phyloP scores from a whole-genome alignment of 2,113 vertebrate genomes.

The Callopanchax toddi region DNA sequence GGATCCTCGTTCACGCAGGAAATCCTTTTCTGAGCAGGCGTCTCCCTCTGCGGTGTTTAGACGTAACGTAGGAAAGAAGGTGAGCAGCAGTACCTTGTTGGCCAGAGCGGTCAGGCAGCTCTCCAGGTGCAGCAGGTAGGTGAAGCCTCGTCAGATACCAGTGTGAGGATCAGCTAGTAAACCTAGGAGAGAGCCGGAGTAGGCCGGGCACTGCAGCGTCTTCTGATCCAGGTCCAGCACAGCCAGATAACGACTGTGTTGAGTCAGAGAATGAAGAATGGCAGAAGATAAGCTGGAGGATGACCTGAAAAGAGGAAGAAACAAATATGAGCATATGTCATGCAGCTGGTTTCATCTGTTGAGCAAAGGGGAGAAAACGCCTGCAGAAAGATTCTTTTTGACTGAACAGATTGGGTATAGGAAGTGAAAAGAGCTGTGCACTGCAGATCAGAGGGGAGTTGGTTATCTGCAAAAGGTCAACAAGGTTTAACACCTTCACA shows the following conservation, averaged over 20 bases:
- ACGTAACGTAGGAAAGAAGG: constrained; percentile 81
- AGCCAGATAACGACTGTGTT: constrained; percentile 89
- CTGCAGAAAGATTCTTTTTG: too few species aligned
- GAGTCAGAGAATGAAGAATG: constrained; percentile 82
- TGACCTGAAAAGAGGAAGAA: constrained; percentile 61
- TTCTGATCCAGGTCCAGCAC: constrained; percentile 91
- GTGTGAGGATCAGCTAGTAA: constrained; percentile 85
- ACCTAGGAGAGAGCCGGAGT: constrained; percentile 84
- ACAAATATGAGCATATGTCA: not conserved
- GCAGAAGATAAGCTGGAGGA: constrained; percentile 70
- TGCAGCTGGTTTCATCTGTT: not conserved
- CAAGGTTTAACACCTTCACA: too few species aligned
- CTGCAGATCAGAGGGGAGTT: too few species aligned
- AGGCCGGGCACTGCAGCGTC: constrained; percentile 87
- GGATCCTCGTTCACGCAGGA: not conserved
- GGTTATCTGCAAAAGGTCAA: too few species aligned
- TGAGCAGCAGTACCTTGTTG: constrained; percentile 87
- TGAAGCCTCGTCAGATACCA: constrained; percentile 85
- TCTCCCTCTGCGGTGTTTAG: constrained; percentile 73
- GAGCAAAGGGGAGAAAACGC: not conserved
- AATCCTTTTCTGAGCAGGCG: constrained; percentile 15
- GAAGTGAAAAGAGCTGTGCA: too few species aligned
- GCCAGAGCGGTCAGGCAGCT: constrained; percentile 86
- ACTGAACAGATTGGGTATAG: too few species aligned
- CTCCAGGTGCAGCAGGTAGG: constrained; percentile 91